Percentiles rank a stretch among this genome's conserved stretches.
Evolutionary conservation across 1,140 invertebrate species (phyloP).

Genomic region (Conus ventricosus): DNA sequence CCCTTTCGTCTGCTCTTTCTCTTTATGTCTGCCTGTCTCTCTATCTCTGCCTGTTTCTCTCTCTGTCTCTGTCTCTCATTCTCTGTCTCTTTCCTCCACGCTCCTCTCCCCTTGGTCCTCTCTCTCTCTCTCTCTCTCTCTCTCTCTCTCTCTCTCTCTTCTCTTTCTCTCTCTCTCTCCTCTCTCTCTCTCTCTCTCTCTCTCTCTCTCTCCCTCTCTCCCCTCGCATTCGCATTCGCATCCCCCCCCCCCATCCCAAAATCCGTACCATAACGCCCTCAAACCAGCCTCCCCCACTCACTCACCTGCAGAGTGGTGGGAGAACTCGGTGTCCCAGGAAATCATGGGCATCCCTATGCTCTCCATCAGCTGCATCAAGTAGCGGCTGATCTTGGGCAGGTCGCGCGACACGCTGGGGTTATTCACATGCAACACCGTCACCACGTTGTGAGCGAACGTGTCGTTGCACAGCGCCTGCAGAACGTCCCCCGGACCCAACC

Average conservation of each 20-base stretch:
- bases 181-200: too few relatives aligned
- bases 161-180: too few relatives aligned
- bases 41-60: too few relatives aligned
- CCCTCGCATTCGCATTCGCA: too few relatives aligned
- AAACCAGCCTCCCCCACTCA: neutral
- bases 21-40: too few relatives aligned
- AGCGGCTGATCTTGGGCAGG: neutral
- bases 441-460: constrained; percentile 15
- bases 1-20: too few relatives aligned
- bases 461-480: constrained; percentile 29
- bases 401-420: constrained; percentile 3
- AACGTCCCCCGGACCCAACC: constrained; percentile 18
- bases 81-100: too few relatives aligned
- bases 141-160: too few relatives aligned
- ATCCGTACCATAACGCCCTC: too few relatives aligned
- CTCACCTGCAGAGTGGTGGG: constrained; percentile 43
- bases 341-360: constrained; percentile 47
- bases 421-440: constrained; percentile 39
- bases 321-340: constrained; percentile 50
- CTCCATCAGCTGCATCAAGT: constrained; percentile 44
- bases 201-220: neutral
- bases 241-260: neutral
- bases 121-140: too few relatives aligned
- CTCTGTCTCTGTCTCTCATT: neutral
- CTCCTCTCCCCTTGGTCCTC: too few relatives aligned